Conservation (phyloP, 2,797 vertebrate species). For the Phaenicophaeus curvirostris region DNA sequence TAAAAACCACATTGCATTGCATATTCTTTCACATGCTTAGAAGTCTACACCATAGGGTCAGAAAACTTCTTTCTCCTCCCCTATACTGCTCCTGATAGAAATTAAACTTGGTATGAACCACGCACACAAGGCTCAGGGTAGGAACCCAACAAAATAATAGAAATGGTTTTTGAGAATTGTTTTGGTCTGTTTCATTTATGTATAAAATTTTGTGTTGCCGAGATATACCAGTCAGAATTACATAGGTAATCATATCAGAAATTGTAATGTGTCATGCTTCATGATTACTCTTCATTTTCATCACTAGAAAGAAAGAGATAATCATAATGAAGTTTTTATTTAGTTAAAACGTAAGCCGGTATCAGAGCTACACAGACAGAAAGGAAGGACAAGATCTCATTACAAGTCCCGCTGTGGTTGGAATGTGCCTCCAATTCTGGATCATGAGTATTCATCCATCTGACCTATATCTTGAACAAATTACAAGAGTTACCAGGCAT, state of each 20-base stretch:
- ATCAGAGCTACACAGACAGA: neutral
- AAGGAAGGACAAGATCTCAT: neutral
- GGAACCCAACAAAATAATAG: neutral
- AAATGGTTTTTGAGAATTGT: neutral
- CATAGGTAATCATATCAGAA: neutral
- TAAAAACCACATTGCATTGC: neutral
- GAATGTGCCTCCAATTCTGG: neutral
- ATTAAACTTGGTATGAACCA: neutral
- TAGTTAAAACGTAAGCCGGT: neutral
- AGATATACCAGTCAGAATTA: neutral
- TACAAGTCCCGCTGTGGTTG: fast-evolving
- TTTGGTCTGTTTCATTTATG: neutral
- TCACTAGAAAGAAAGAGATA: slow-evolving; percentile 16
- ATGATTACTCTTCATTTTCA: slow-evolving; percentile 10
- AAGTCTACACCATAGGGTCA: neutral
- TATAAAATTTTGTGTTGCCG: neutral
- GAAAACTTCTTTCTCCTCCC: neutral
- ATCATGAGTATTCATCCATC: neutral
- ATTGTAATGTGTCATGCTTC: neutral
- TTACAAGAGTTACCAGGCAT: neutral
- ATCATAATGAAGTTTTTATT: neutral
- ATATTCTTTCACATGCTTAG: neutral
- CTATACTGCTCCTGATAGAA: neutral
- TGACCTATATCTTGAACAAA: neutral
- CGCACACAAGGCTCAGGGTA: neutral